Base-by-base conservation (phyloP, 2,888 invertebrate genomes). In the Linhomoeus sp. region DNA sequence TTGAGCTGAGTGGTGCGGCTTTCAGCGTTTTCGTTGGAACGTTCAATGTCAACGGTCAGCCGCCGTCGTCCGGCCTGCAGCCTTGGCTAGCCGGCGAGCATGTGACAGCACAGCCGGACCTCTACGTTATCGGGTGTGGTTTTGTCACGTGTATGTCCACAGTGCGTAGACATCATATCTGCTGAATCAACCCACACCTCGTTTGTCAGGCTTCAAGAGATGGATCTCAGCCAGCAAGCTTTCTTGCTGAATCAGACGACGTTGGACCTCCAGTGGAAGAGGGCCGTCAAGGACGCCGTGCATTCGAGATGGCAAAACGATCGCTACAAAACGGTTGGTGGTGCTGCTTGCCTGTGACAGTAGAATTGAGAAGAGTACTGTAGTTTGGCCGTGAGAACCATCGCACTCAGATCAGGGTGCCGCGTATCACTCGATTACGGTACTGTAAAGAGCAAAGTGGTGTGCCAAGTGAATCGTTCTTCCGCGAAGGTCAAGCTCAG, bases 11-110 rank as follows among this genome's bases (percentile, higher is more conserved):
- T n/a, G n/a, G n/a, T n/a, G n/a, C n/a, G n/a, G n/a, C n/a, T 12
- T 7, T 14, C 23, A 44, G 37, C 7, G 12, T 64, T 23, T 59
- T 56, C 41, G 54, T 57, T 2, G 56, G 58, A 2, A 92, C 94
- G 0, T 97, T 90, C 87, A 97, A 97, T 72, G 90, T 97, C 0
- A 97, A 97, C 72, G 92, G 92, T 17, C 84, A 86, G 67, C 74
- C 78, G 14, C 80, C 87, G 3, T 53, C 86, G 15, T 47, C 50
- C 51, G 57, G 20, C 36, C 51, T 48, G 53, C 54, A 33, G 44
- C 58, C 37, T 48, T 70, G 48, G 75, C 76, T 44, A 75, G 73
- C 77, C 53, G 69, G 73, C 17, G 60, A 20, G 9, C 14, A 33
- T 2, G n/a, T n/a, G n/a, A n/a, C 29, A 2, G n/a, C 80, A 50